phyloP scores from a whole-genome alignment of 2,797 vertebrate genomes.

The Oryzias dopingdopingensis region DNA sequence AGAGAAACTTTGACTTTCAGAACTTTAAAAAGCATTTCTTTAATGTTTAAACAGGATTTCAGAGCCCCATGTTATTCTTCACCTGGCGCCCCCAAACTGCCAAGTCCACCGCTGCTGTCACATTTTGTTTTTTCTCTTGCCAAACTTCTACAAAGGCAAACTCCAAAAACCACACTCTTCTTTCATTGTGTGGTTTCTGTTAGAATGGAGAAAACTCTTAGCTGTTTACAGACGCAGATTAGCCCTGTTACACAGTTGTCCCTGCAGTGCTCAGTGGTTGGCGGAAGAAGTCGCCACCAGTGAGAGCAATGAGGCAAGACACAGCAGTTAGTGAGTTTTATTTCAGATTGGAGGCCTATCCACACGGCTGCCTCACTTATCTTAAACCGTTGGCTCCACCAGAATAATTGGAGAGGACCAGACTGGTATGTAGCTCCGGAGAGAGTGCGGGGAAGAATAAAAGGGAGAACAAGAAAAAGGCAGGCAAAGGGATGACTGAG shows the following conservation, averaged over 20 bases:
- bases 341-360: constrained; percentile 73
- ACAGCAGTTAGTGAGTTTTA: constrained; percentile 69
- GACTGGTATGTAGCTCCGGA: constrained; percentile 44
- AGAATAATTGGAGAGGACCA: constrained; percentile 73
- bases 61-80: too few relatives aligned
- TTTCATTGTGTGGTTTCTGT: constrained; percentile 41
- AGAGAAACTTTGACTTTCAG: too few relatives aligned
- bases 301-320: constrained; percentile 66
- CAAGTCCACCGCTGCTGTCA: too few relatives aligned
- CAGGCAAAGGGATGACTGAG: constrained; percentile 33
- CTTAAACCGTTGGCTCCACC: constrained; percentile 73
- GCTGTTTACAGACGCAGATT: constrained; percentile 53
- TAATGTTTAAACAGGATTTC: too few relatives aligned
- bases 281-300: constrained; percentile 48
- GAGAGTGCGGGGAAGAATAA: constrained; percentile 41
- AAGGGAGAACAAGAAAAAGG: constrained; percentile 40
- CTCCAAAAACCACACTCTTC: constrained; percentile 6
- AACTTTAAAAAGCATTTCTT: not conserved
- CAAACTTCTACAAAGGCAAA: constrained; percentile 24
- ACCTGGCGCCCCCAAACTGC: too few relatives aligned
- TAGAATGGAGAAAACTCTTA: constrained; percentile 49
- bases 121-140: not conserved
- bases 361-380: constrained; percentile 68
- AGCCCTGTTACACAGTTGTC: constrained; percentile 29
- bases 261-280: constrained; percentile 39